Percentiles rank a stretch among this genome's conserved stretches.
Conservation (phyloP, 2,888 invertebrate genomes). For the Calliphora vomitoria region DNA sequence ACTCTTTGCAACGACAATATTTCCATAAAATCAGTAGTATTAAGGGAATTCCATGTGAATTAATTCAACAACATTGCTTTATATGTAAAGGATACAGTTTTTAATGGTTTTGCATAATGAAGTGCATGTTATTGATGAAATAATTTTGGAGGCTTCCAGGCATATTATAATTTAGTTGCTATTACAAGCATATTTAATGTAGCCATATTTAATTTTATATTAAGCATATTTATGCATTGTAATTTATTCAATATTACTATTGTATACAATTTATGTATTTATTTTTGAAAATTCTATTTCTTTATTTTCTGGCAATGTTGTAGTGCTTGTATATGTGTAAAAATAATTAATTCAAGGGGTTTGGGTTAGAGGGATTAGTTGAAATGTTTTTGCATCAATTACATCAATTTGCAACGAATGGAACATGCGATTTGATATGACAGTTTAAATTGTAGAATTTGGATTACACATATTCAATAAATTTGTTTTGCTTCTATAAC, state of each 20-base stretch:
- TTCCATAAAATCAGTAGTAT: constrained; percentile 23
- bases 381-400: background rate
- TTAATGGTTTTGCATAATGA: constrained; percentile 32
- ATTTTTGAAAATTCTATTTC: background rate
- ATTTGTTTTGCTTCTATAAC: no score
- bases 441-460: background rate
- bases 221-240: constrained; percentile 44
- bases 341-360: constrained; percentile 6
- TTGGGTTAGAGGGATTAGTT: background rate
- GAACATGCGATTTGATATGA: background rate
- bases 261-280: constrained; percentile 38
- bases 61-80: background rate
- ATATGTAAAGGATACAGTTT: constrained; percentile 14
- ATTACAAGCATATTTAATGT: constrained; percentile 43
- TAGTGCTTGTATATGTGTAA: background rate
- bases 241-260: constrained; percentile 52
- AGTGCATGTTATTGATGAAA: constrained; percentile 20
- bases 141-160: constrained; percentile 43
- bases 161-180: constrained; percentile 46
- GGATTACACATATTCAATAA: no score
- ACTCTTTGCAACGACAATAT: constrained; percentile 29
- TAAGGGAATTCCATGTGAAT: constrained; percentile 37
- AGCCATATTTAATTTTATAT: constrained; percentile 53
- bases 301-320: background rate
- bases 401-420: background rate